Evolutionary conservation across 2,888 invertebrate species (phyloP).

Genomic region (Meloe dianella): DNA sequence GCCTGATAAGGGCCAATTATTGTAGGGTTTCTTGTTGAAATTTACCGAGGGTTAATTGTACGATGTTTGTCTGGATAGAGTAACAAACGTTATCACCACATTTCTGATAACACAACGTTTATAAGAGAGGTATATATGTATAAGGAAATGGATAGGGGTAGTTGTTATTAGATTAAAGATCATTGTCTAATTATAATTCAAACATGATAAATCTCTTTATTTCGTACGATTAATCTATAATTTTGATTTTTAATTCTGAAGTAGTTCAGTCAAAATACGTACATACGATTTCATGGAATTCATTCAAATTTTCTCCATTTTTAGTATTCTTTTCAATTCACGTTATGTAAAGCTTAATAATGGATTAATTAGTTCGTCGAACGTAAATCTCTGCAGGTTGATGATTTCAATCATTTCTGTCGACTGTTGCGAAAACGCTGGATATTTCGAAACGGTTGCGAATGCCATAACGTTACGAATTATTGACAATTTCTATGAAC

Average conservation of each 20-base stretch:
- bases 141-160: conserved; percentile 30
- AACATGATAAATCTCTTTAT: neutral
- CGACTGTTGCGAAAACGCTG: conserved; percentile 81
- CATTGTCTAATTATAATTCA: conserved; percentile 20
- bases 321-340: no score
- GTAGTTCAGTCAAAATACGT: conserved; percentile 73
- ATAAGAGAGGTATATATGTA: conserved; percentile 8
- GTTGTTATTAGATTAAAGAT: conserved; percentile 24
- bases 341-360: no score
- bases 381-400: conserved; percentile 81
- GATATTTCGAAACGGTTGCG: conserved; percentile 90
- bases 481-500: conserved; percentile 99
- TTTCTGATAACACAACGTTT: conserved; percentile 10
- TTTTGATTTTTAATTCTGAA: no score
- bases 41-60: conserved; percentile 24
- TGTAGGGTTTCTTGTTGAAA: conserved; percentile 26
- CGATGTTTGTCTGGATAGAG: conserved; percentile 21
- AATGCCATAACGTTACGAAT: conserved; percentile 95
- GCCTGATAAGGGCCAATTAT: conserved; percentile 39
- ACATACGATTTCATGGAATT: conserved; percentile 73
- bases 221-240: neutral
- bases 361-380: no score
- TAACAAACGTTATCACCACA: conserved; percentile 23
- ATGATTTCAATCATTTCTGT: conserved; percentile 83
- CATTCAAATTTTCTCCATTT: conserved; percentile 72